phyloP scores from a whole-genome alignment of 1,140 invertebrate species.

The Formica exsecta region DNA sequence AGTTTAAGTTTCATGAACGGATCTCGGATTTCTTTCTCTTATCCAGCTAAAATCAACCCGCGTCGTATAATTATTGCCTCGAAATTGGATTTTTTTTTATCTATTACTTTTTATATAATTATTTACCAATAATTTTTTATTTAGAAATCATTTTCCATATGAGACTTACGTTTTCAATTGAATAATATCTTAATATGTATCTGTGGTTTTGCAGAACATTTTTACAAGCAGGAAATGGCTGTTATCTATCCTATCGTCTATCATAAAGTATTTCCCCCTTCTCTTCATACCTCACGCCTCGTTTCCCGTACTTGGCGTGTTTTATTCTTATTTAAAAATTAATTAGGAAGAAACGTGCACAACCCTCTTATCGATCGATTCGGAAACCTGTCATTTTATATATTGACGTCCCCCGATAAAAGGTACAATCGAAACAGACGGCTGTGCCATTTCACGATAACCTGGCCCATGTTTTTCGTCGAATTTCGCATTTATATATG shows the following conservation, averaged over 20 bases:
- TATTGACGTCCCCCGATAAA: conserved; percentile 2
- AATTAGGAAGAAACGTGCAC: conserved; percentile 67
- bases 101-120: not conserved
- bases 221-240: conserved; percentile 24
- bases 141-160: conserved; percentile 65
- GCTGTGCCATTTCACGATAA: not conserved
- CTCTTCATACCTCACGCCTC: not conserved
- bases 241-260: not conserved
- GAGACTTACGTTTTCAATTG: conserved; percentile 13
- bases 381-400: not conserved
- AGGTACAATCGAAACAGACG: not conserved
- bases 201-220: conserved; percentile 30
- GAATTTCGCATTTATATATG: not conserved
- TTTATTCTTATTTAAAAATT: conserved; percentile 69
- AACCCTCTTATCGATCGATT: conserved; percentile 30
- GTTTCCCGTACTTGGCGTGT: not conserved
- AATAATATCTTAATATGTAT: conserved; percentile 37
- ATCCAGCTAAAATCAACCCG: not conserved
- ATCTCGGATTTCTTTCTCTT: conserved; percentile 40
- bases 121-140: not conserved
- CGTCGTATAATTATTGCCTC: not conserved
- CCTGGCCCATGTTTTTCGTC: not conserved
- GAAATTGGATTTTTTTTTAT: not conserved
- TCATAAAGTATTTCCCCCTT: not conserved
- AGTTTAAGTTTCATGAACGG: conserved; percentile 64